Evolutionary conservation across 2,113 vertebrate species (phyloP).

Genomic region (Eubucco bourcierii): DNA sequence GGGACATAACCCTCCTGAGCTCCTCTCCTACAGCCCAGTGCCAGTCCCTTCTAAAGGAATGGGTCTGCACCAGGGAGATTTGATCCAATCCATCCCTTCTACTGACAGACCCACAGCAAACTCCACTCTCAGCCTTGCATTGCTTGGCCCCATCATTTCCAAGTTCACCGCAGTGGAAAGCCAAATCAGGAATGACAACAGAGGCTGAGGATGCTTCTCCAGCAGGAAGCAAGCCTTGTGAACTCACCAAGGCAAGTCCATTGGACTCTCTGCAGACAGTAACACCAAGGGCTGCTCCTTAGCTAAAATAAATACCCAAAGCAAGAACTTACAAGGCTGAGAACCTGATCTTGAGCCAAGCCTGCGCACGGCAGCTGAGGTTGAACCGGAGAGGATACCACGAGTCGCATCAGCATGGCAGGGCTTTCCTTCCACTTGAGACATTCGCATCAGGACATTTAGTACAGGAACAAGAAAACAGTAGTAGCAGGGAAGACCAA

Average conservation of each 20-base stretch:
- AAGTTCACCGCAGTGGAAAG: neutral
- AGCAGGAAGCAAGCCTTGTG: neutral
- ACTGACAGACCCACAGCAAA: neutral
- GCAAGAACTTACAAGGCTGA: neutral
- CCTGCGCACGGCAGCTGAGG: fast-evolving
- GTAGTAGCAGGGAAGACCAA: neutral
- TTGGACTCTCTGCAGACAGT: fast-evolving
- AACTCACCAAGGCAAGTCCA: neutral
- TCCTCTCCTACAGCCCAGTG: neutral
- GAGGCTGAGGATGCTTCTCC: neutral
- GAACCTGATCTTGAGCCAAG: neutral
- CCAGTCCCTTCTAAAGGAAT: neutral
- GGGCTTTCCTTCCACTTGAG: neutral
- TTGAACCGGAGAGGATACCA: neutral
- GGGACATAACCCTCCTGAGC: neutral
- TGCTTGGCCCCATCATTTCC: neutral
- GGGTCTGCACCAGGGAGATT: neutral
- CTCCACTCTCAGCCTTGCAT: fast-evolving
- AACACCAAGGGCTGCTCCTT: neutral
- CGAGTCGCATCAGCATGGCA: fast-evolving
- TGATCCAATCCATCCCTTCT: neutral
- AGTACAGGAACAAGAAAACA: neutral
- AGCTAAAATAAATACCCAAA: neutral
- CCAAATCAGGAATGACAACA: neutral
- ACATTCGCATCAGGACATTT: fast-evolving